These are phyloP conservation scores for Mesopsocus fuscifrons DNA, from an alignment of 2,888 invertebrate genomes.

Conservation along the genomic window DNA sequence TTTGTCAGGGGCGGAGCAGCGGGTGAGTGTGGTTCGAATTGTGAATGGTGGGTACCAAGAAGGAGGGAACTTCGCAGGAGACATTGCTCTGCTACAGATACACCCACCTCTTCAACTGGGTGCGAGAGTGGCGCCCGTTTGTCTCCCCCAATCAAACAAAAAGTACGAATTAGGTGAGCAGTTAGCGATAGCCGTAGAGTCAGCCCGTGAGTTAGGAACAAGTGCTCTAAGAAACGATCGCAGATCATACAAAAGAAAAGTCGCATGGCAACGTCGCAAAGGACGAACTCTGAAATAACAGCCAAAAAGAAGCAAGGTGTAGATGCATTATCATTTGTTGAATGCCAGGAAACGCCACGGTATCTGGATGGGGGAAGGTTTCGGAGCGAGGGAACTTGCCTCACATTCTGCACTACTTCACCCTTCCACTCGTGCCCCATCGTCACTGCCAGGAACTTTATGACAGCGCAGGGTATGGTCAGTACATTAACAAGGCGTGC, in stretches of 20 bases:
- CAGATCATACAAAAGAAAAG: no score
- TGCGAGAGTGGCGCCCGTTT: constrained; percentile 23
- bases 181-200: no score
- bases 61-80: constrained; percentile 18
- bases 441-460: constrained; percentile 17
- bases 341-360: constrained; percentile 17
- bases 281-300: no score
- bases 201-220: no score
- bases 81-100: constrained; percentile 20
- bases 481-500: constrained; percentile 17
- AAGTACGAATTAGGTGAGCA: constrained; percentile 15
- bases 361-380: constrained; percentile 21
- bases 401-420: constrained; percentile 19
- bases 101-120: constrained; percentile 17
- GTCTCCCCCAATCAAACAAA: constrained; percentile 20
- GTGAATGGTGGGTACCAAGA: constrained; percentile 14
- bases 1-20: constrained; percentile 19
- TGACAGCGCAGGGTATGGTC: constrained; percentile 16
- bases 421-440: constrained; percentile 18
- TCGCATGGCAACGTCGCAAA: no score
- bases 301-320: no score
- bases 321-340: no score
- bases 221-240: no score
- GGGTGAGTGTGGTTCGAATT: constrained; percentile 15
- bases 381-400: constrained; percentile 18